Percentiles rank a stretch among this genome's conserved stretches.
These are phyloP conservation scores for Pammene fasciana DNA, from an alignment of 2,888 invertebrate species.

Conservation along the genomic window DNA sequence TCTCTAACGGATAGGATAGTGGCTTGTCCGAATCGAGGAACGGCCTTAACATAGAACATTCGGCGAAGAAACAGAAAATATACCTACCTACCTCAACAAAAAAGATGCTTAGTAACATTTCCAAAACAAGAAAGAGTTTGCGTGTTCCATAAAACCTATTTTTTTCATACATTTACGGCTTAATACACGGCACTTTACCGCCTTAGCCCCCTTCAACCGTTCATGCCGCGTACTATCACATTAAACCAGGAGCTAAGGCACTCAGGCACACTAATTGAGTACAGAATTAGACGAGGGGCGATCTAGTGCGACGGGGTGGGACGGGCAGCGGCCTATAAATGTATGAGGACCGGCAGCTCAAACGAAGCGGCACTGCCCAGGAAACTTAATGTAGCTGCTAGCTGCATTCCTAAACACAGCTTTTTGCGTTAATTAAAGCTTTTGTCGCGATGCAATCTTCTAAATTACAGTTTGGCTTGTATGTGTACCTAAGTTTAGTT, in stretches of 20 bases:
- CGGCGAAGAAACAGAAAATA: no score
- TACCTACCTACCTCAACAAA: no score
- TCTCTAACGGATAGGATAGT: no score
- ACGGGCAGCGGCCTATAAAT: slow-evolving; percentile 42
- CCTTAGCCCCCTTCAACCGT: slow-evolving; percentile 1
- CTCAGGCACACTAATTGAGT: slow-evolving; percentile 56
- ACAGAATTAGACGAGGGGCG: slow-evolving; percentile 54
- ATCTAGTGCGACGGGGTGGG: slow-evolving; percentile 49
- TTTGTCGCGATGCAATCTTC: slow-evolving; percentile 18
- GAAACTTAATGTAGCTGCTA: slow-evolving; percentile 37
- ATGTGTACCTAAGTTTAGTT: slow-evolving; percentile 10
- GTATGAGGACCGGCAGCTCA: slow-evolving; percentile 38
- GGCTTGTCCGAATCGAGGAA: no score
- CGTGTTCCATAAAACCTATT: not conserved
- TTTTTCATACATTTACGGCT: not conserved
- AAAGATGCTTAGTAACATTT: not conserved
- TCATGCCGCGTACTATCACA: slow-evolving; percentile 43
- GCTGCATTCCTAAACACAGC: slow-evolving; percentile 25
- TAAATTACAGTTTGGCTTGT: slow-evolving; percentile 16
- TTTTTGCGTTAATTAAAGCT: slow-evolving; percentile 21
- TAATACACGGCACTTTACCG: slow-evolving; percentile 12
- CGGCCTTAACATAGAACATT: no score
- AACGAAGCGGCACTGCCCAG: slow-evolving; percentile 35
- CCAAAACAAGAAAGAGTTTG: not conserved
- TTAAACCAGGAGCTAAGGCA: slow-evolving; percentile 46